Percentiles rank a stretch among this genome's conserved stretches.
phyloP scores from a whole-genome alignment of 2,888 invertebrate species.

The Caenorhabditis sp. region DNA sequence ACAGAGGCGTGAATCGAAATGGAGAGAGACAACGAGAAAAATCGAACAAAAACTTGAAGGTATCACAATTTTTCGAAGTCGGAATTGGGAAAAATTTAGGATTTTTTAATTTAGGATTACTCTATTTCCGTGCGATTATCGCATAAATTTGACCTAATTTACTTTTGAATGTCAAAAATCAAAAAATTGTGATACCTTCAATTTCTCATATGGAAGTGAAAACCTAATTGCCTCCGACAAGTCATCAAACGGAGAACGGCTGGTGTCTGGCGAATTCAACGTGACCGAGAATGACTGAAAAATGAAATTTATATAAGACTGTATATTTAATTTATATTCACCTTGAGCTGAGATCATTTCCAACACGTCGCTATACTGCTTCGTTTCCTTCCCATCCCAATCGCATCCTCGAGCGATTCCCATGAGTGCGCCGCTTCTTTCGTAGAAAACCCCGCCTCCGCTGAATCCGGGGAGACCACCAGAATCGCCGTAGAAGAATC shows the following conservation, averaged over 20 bases:
- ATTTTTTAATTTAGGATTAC: no score
- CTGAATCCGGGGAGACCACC: conserved; percentile 51
- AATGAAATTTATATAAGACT: conserved; percentile 45
- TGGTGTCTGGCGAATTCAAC: conserved; percentile 49
- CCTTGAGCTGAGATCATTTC: conserved; percentile 54
- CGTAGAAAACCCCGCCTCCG: conserved; percentile 52
- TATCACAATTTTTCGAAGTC: no score
- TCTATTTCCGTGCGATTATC: no score
- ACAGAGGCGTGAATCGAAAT: no score
- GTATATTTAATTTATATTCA: conserved; percentile 39
- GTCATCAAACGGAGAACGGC: conserved; percentile 48
- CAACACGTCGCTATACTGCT: conserved; percentile 43
- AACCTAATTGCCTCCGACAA: no score
- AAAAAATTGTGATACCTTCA: no score
- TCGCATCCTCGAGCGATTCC: conserved; percentile 53
- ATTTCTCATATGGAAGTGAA: no score
- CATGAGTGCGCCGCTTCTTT: conserved; percentile 36
- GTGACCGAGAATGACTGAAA: conserved; percentile 45
- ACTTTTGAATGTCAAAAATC: no score
- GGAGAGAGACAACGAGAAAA: no score
- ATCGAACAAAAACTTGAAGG: no score
- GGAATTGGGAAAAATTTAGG: no score
- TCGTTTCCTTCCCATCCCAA: conserved; percentile 51
- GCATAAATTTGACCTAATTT: no score
- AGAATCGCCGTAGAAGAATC: conserved; percentile 54